Evolutionary conservation across 2,797 vertebrate genomes (phyloP), one percentile per base, ranked within the genome.

Genomic region (Ptychadena robeensis): DNA sequence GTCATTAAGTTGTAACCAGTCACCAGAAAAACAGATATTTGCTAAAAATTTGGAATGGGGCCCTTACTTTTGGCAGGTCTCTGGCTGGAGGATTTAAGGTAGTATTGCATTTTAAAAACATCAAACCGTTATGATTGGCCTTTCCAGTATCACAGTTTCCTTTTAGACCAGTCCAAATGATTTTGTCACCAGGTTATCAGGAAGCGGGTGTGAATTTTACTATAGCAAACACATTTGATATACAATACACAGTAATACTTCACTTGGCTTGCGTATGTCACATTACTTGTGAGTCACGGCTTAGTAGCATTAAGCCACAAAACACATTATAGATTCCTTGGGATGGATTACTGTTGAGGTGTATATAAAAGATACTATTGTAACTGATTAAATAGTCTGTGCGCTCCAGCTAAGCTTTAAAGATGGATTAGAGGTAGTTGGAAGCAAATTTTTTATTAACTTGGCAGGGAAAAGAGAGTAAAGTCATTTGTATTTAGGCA

Each of bases 291-390:
- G 53, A 75, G 25, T 18, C 11, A 10, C n/a, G 38, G 53, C 2
- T 38, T 37, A 28, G 57, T 75, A 57, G 73, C 32, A 75, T 22
- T 18, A 37, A 35, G 57, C 73, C 73, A 75, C 32, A 35, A 8
- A n/a, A 14, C 27, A 27, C 35, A 64, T 76, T 76, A 64, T 22
- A 32, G 35, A 1, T 40, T 79, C 35, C 32, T 10, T 15, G 5
- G 65, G 66, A 70, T 10, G 48, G 10, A 68, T 57, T 79, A 79
- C 38, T 35, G 65, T 30, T 53, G 63, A 78, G 61, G 76, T 70
- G 48, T 35, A 80, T 61, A 70, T 18, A 80, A 73, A 69, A 79
- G 9, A 25, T 69, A 31, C 67, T 48, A 59, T 25, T 59, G 35
- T 15, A 3, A 32, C 57, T 70, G 67, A 63, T 64, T 40, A 71